Evolutionary conservation across 64 coral and sea anemone species (phyloP).

Genomic region (Pachyseris speciosa): DNA sequence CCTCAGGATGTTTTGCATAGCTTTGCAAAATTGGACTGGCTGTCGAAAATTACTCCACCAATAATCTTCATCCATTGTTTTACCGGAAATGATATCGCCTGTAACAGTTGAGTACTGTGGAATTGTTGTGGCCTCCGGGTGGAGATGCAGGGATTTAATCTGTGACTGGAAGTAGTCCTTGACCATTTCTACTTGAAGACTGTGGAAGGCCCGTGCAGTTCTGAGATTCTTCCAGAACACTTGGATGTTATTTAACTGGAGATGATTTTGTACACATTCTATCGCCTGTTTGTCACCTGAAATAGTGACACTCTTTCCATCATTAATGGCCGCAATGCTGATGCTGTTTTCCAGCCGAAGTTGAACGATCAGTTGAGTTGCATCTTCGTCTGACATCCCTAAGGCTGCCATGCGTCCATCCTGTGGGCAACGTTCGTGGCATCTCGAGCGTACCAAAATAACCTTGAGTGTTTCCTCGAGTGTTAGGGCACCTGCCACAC

Average conservation of each 20-base stretch:
- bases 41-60: conserved; percentile 86
- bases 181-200: conserved; percentile 62
- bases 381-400: conserved; percentile 56
- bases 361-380: conserved; percentile 46
- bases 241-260: conserved; percentile 24
- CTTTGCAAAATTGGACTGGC: conserved; percentile 62
- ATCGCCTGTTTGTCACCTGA: conserved; percentile 63
- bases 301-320: conserved; percentile 65
- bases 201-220: conserved; percentile 78
- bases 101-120: conserved; percentile 72
- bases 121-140: conserved; percentile 42
- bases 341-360: conserved; percentile 62
- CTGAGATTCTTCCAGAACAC: conserved; percentile 69
- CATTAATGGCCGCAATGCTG: conserved; percentile 71
- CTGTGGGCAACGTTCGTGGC: conserved; percentile 56
- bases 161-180: conserved; percentile 55
- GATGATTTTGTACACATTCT: conserved; percentile 58
- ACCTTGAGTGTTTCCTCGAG: conserved; percentile 58
- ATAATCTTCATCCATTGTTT: conserved; percentile 64
- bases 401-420: conserved; percentile 77
- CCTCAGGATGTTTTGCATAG: conserved; percentile 56
- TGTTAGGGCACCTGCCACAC: conserved; percentile 38
- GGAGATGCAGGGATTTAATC: conserved; percentile 13
- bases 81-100: conserved; percentile 60
- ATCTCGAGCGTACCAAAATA: conserved; percentile 57